These are phyloP conservation scores for Tiliqua scincoides DNA, from an alignment of 2,113 vertebrate genomes.

Conservation along the genomic window DNA sequence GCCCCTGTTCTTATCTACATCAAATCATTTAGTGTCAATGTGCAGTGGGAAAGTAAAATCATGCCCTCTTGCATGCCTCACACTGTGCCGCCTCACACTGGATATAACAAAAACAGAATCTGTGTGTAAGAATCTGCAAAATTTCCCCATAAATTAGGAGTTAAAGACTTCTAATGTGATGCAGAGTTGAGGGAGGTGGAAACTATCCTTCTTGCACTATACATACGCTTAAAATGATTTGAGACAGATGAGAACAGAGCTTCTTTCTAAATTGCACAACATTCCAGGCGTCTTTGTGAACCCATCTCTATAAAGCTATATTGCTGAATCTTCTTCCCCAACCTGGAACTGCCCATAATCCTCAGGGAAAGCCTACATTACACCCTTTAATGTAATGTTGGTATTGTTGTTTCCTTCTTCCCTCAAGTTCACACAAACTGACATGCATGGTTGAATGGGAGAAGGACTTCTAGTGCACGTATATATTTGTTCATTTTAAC, in stretches of 20 bases:
- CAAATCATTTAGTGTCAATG: not conserved
- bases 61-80: no score
- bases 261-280: not conserved
- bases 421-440: not conserved
- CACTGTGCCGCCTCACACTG: not conserved
- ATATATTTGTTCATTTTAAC: conserved; percentile 4
- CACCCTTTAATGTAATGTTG: not conserved
- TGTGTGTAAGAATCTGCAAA: not conserved
- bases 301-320: not conserved
- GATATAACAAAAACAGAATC: not conserved
- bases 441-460: not conserved
- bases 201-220: no score
- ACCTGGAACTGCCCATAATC: not conserved
- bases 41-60: no score
- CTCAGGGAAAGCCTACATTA: not conserved
- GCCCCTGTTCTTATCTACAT: not conserved
- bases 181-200: not conserved
- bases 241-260: no score
- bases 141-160: not conserved
- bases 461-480: not conserved
- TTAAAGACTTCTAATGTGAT: not conserved
- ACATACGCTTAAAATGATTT: not conserved
- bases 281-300: not conserved
- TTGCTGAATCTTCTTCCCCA: not conserved
- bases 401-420: not conserved